Evolutionary conservation across 2,797 vertebrate genomes (phyloP).

Genomic region (Nannoperca obscura): DNA sequence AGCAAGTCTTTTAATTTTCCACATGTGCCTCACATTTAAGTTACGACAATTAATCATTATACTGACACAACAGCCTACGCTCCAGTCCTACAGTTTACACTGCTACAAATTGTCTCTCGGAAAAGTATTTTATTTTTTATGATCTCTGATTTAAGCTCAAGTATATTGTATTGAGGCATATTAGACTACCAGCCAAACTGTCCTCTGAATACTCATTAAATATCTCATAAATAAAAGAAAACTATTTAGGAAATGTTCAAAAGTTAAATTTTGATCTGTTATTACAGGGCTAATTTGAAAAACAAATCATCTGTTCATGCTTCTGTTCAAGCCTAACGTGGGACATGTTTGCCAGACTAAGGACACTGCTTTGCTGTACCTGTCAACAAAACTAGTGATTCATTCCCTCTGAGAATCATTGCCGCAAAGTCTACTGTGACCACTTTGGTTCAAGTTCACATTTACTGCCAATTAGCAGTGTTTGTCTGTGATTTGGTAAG

Average conservation of each 20-base stretch:
- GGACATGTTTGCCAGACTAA: conserved; percentile 14
- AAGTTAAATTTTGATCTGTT: not conserved
- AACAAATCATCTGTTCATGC: not conserved
- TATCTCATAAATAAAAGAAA: not conserved
- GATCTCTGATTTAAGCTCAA: conserved; percentile 5
- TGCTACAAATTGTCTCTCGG: conserved; percentile 38
- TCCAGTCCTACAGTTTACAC: conserved; percentile 10
- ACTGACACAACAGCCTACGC: conserved; percentile 42
- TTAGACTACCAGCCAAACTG: not conserved
- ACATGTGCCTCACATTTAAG: conserved; percentile 51
- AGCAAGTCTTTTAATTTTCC: conserved; percentile 45
- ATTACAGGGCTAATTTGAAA: not conserved
- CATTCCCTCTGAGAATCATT: not conserved
- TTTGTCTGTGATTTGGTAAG: conserved; percentile 33
- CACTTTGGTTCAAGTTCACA: not conserved
- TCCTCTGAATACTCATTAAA: not conserved
- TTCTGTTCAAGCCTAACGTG: conserved; percentile 1
- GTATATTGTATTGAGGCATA: not conserved
- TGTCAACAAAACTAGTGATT: conserved; percentile 3
- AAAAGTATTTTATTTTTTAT: conserved; percentile 15
- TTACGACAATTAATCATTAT: conserved; percentile 38
- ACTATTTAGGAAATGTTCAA: not conserved
- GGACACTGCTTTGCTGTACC: not conserved
- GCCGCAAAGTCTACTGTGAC: not conserved
- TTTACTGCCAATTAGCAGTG: conserved; percentile 4